Base-by-base conservation (phyloP, 2,888 invertebrate genomes). In the Eupithecia abbreviata region DNA sequence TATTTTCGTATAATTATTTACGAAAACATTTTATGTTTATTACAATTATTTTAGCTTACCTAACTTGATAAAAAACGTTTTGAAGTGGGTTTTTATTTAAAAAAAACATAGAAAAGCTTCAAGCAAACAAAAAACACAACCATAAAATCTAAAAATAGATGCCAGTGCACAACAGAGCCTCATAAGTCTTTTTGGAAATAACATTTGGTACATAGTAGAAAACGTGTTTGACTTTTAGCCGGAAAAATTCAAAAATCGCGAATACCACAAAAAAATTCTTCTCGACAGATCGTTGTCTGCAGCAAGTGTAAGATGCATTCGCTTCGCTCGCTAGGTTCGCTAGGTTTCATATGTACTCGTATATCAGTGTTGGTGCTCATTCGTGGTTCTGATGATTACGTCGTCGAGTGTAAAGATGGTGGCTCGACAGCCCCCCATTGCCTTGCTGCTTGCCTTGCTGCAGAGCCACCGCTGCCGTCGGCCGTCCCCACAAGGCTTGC, bases 301-400 rank as follows among this genome's bases (percentile, higher is more conserved):
- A 58, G n/a, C 9, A n/a, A 2, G 51, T 51, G 15, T 51, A n/a
- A 51, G 15, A 51, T 51, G n/a, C 6, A 6, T 7, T 5, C 3
- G n/a, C 18, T 9, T 9, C n/a, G 4, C 4, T 43, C 30, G 43
- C 4, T 43, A 43, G 43, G 9, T 6, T 10, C 10, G 6, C 2
- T 30, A 62, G 62, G 62, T 62, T 30, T 62, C 30, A 62, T 58
- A 18, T 18, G 18, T 30, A 30, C 30, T 30, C 30, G 30, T 10
- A 62, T 30, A 41, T 84, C 81, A 89, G 81, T 90, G 90, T 58
- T 84, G 83, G 73, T 90, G 90, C 71, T 86, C 85, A 74, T 85
- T 82, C 6, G 68, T 79, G 41, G 85, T 85, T 79, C 80, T 86
- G 72, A 87, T 81, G 74, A 91, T 89, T 75, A 80, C 84, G 69